Conservation (phyloP, 1,140 invertebrate species). For the Pantala flavescens region DNA sequence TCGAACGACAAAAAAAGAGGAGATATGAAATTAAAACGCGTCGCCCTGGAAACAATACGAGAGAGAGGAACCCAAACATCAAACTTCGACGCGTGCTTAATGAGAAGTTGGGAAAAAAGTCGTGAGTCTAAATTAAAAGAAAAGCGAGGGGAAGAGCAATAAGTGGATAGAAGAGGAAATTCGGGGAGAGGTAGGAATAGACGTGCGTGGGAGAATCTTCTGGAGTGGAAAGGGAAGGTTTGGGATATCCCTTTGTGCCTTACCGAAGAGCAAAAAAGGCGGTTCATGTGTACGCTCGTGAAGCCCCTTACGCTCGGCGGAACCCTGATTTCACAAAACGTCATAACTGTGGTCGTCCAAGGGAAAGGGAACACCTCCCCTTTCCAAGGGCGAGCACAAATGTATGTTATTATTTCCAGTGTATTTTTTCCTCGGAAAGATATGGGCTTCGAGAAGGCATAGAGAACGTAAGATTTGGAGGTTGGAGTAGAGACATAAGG, state of each 20-base stretch:
- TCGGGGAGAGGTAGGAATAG: background rate
- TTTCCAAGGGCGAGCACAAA: background rate
- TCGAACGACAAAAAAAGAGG: no score
- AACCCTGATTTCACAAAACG: background rate
- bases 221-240: background rate
- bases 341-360: background rate
- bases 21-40: no score
- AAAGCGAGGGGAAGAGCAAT: background rate
- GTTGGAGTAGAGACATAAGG: no score
- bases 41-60: no score
- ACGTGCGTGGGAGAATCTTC: background rate
- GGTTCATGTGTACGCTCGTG: no score
- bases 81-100: no score
- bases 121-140: no score
- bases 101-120: no score
- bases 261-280: background rate
- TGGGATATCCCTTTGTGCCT: background rate
- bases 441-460: no score
- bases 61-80: no score
- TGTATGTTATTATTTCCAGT: conserved; percentile 8
- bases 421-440: background rate
- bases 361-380: background rate
- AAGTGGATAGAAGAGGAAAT: background rate
- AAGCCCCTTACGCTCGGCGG: background rate
- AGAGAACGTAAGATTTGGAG: no score